Percentiles rank a stretch among this genome's conserved stretches.
Conservation (phyloP, 2,888 invertebrate genomes). For the Metopia argyrocephala region DNA sequence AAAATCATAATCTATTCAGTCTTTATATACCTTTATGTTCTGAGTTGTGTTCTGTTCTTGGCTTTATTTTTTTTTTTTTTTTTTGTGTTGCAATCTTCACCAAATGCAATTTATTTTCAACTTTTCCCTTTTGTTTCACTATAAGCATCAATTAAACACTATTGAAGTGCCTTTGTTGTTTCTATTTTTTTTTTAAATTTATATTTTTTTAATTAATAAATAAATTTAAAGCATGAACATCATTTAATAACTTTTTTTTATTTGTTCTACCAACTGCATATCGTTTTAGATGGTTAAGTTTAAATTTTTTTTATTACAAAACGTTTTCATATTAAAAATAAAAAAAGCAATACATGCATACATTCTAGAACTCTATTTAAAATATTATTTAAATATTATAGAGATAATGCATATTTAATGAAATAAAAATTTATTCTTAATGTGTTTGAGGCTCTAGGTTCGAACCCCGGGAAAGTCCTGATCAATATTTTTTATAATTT, state of each 20-base stretch:
- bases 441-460: too few species aligned
- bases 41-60: too few species aligned
- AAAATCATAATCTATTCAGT: constrained; percentile 28
- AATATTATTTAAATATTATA: background rate
- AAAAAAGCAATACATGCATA: constrained; percentile 1
- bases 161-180: constrained; percentile 42
- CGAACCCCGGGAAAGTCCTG: too few species aligned
- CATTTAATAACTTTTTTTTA: constrained; percentile 27
- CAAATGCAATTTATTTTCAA: constrained; percentile 4
- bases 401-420: background rate
- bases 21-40: constrained; percentile 53
- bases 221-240: constrained; percentile 40
- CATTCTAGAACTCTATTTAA: background rate
- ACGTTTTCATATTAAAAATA: constrained; percentile 33
- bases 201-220: background rate
- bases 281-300: constrained; percentile 4
- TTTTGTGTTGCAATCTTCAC: constrained; percentile 22
- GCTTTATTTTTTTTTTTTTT: too few species aligned
- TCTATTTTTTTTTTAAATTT: constrained; percentile 18
- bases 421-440: too few species aligned
- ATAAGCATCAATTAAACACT: constrained; percentile 36
- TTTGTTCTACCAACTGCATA: constrained; percentile 11
- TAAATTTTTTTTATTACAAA: constrained; percentile 29
- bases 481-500: too few species aligned
- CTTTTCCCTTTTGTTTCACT: constrained; percentile 41